Conservation (phyloP, 2,888 invertebrate species). For the Hemicrepidius hirtus region DNA sequence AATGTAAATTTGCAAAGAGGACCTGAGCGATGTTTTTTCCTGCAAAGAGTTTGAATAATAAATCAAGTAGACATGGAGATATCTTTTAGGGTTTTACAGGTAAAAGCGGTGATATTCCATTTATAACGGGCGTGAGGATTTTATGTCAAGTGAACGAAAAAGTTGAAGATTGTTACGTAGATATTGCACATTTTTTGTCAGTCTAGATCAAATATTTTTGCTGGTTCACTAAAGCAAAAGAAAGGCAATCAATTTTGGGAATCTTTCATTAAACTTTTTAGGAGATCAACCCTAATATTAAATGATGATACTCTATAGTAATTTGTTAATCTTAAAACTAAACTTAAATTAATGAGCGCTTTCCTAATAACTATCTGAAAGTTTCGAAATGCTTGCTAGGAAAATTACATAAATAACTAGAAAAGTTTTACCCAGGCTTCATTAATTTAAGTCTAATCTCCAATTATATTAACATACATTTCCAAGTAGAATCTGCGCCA, state of each 20-base stretch:
- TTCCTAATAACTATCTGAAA: conserved; percentile 1
- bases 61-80: conserved; percentile 28
- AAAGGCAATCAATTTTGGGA: too few species aligned
- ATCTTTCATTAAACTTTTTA: too few species aligned
- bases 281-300: too few species aligned
- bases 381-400: not conserved
- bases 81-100: conserved; percentile 25
- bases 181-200: not conserved
- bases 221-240: not conserved
- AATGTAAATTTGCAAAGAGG: conserved; percentile 17
- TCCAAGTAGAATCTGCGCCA: too few species aligned
- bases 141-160: not conserved
- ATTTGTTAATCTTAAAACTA: not conserved
- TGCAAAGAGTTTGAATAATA: conserved; percentile 25
- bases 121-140: not conserved
- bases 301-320: too few species aligned
- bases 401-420: not conserved
- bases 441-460: too few species aligned
- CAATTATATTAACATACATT: too few species aligned
- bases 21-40: conserved; percentile 16
- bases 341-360: not conserved
- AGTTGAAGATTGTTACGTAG: not conserved
- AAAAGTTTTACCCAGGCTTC: not conserved
- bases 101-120: conserved; percentile 21
- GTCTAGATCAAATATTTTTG: not conserved